These are phyloP conservation scores for Falcunculus frontatus DNA, from an alignment of 2,113 vertebrate genomes.

Conservation along the genomic window DNA sequence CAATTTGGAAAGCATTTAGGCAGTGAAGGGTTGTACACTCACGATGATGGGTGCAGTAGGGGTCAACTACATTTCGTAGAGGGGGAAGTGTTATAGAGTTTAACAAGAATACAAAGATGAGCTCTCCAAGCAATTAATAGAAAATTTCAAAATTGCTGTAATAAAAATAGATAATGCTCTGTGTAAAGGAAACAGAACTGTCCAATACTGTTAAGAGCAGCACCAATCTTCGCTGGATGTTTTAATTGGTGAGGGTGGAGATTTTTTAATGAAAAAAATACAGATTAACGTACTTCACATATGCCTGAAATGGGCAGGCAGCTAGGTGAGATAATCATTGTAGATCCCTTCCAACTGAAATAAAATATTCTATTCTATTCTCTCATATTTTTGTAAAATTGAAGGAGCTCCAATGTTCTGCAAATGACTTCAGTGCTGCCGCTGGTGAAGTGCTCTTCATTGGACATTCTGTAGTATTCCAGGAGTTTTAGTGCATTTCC, in stretches of 20 bases:
- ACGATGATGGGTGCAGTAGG: background rate
- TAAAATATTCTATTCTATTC: background rate
- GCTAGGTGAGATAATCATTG: background rate
- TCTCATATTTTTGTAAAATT: background rate
- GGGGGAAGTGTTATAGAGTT: background rate
- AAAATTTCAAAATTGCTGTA: background rate
- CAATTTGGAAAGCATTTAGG: background rate
- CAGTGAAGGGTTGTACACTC: background rate
- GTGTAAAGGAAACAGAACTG: background rate
- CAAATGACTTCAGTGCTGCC: background rate
- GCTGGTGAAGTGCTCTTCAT: background rate
- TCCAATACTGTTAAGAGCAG: background rate
- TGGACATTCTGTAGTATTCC: background rate
- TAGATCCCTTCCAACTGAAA: background rate
- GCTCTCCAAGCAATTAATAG: background rate
- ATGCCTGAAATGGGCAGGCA: background rate
- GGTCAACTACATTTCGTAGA: background rate
- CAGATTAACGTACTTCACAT: background rate
- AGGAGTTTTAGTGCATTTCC: background rate
- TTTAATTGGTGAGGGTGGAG: background rate
- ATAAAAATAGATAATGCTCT: background rate
- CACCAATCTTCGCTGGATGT: background rate
- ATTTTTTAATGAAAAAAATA: background rate
- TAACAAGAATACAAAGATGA: background rate
- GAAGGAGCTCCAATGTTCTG: background rate